These are phyloP conservation scores for Ornithorhynchus anatinus DNA, from an alignment of 2,113 vertebrate genomes.

Conservation along the genomic window DNA sequence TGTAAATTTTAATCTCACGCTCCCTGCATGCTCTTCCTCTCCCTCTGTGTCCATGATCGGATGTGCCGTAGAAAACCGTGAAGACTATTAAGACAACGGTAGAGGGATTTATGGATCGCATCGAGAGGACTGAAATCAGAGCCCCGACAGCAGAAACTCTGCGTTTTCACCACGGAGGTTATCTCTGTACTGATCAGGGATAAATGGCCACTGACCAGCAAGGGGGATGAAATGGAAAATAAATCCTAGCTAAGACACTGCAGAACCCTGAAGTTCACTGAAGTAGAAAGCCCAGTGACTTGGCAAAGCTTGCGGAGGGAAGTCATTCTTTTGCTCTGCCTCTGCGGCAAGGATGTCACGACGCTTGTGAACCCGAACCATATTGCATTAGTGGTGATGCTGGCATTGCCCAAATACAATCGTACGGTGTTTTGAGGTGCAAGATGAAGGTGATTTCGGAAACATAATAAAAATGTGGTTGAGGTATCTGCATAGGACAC, in stretches of 20 bases:
- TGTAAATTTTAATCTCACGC: background rate
- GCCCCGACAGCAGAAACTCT: background rate
- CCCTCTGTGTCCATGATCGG: background rate
- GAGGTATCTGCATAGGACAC: too few relatives aligned
- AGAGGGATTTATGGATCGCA: background rate
- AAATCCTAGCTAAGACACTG: background rate
- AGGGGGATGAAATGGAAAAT: background rate
- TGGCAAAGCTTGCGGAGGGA: background rate
- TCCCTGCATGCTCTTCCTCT: background rate
- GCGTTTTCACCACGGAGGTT: background rate
- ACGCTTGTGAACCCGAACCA: too few relatives aligned
- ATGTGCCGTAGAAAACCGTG: background rate
- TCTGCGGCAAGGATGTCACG: background rate
- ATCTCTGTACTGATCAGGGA: background rate
- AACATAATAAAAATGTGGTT: too few relatives aligned
- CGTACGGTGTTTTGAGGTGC: too few relatives aligned
- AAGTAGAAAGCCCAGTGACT: background rate
- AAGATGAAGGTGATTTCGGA: too few relatives aligned
- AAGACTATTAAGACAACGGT: background rate
- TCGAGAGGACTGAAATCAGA: background rate
- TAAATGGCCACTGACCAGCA: background rate
- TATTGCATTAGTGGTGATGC: too few relatives aligned
- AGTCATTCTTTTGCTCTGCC: background rate
- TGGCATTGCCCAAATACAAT: too few relatives aligned
- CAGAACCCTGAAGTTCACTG: background rate